phyloP scores from a whole-genome alignment of 2,113 vertebrate species.

The Blennius ocellaris region DNA sequence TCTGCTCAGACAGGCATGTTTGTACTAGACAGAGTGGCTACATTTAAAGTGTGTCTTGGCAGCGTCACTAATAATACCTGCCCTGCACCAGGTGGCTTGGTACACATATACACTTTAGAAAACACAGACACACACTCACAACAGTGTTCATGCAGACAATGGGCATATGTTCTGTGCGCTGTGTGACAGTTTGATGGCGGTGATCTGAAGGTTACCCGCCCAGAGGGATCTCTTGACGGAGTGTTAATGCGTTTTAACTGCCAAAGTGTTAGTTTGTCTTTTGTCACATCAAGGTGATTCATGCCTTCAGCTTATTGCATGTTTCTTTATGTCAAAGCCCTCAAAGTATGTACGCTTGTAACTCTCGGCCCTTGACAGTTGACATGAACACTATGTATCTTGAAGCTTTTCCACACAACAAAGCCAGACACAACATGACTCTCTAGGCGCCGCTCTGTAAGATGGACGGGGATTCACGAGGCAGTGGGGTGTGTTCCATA shows the following conservation, averaged over 20 bases:
- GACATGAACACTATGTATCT: too few species aligned
- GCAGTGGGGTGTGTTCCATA: too few species aligned
- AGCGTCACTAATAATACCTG: conserved; percentile 74
- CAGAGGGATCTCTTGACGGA: neutral
- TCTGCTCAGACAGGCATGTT: conserved; percentile 75
- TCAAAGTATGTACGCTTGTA: too few species aligned
- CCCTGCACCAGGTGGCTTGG: conserved; percentile 69
- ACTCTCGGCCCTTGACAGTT: too few species aligned
- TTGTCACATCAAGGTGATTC: neutral
- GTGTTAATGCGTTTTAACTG: conserved; percentile 14
- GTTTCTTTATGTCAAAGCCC: too few species aligned
- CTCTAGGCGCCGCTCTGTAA: too few species aligned
- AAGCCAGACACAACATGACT: too few species aligned
- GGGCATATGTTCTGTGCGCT: neutral
- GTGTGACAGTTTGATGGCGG: conserved; percentile 12
- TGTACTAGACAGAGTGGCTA: conserved; percentile 73
- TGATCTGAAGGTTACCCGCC: conserved; percentile 18
- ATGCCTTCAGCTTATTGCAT: too few species aligned
- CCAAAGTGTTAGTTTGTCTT: neutral
- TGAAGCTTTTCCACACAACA: too few species aligned
- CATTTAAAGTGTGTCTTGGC: conserved; percentile 78
- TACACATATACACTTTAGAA: conserved; percentile 6
- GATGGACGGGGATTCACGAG: too few species aligned
- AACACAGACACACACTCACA: conserved; percentile 3
- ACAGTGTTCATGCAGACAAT: neutral